These are phyloP conservation scores for Pangasius djambal DNA, from an alignment of 2,797 vertebrate genomes.

Conservation along the genomic window DNA sequence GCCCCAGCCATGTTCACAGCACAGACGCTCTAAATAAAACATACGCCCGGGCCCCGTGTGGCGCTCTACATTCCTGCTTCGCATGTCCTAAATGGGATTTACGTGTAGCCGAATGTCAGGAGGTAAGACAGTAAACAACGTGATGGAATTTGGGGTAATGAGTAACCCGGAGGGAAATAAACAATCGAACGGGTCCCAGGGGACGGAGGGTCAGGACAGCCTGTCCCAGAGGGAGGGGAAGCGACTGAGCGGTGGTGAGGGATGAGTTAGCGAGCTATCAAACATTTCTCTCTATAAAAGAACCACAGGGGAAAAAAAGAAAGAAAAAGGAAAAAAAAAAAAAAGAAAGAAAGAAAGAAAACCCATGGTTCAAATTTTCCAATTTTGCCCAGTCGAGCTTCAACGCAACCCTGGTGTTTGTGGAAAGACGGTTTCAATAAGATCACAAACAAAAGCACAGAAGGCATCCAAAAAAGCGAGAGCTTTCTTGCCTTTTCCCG, in stretches of 20 bases:
- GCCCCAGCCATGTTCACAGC: neutral
- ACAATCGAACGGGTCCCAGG: constrained; percentile 32
- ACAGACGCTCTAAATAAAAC: constrained; percentile 29
- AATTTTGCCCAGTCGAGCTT: neutral
- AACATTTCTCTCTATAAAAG: neutral
- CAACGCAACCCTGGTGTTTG: neutral
- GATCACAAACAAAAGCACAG: neutral
- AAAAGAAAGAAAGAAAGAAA: neutral
- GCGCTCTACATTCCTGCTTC: constrained; percentile 11
- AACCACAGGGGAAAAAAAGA: neutral
- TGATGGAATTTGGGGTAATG: constrained; percentile 54
- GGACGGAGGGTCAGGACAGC: constrained; percentile 35
- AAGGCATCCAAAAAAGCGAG: neutral
- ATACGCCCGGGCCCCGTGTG: constrained; percentile 11
- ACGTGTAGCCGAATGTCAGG: constrained; percentile 43
- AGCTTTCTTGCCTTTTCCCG: neutral
- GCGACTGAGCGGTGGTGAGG: neutral
- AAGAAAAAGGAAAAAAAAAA: neutral
- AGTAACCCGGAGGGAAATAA: constrained; percentile 51
- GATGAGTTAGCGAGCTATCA: neutral
- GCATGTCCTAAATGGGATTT: constrained; percentile 50
- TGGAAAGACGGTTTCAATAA: neutral
- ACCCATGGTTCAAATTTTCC: neutral
- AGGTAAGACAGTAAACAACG: constrained; percentile 43
- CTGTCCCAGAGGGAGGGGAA: neutral